These are phyloP conservation scores for Rhopalosiphum maidis DNA, from an alignment of 1,140 invertebrate genomes.

Conservation along the genomic window DNA sequence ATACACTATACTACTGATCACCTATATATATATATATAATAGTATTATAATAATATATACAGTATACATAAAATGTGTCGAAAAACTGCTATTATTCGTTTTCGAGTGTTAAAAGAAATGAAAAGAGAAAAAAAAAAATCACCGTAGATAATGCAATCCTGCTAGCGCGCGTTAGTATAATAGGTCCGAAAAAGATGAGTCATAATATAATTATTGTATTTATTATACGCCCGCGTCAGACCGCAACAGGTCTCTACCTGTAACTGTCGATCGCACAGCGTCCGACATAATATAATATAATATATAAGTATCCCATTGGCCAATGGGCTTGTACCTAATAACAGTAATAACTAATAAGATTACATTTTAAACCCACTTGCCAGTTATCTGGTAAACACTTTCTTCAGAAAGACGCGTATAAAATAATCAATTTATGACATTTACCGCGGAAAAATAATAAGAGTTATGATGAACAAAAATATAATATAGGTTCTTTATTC, in stretches of 20 bases:
- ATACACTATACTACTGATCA: background rate
- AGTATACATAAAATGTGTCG: background rate
- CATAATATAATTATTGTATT: constrained; percentile 7
- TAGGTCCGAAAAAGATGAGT: background rate
- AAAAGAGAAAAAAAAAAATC: background rate
- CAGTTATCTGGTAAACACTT: background rate
- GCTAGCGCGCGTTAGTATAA: background rate
- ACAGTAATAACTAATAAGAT: background rate
- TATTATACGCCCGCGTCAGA: background rate
- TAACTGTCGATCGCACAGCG: background rate
- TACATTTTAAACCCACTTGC: background rate
- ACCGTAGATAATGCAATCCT: background rate
- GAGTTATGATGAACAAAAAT: background rate
- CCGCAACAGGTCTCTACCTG: background rate
- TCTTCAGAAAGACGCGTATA: background rate
- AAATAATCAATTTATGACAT: too few relatives aligned
- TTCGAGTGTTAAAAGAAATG: background rate
- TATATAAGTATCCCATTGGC: background rate
- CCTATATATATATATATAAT: background rate
- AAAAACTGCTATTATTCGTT: background rate
- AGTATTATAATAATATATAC: background rate
- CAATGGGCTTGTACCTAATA: background rate
- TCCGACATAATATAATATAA: background rate
- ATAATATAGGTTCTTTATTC: background rate
- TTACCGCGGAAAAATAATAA: background rate